Conservation (phyloP, 2,888 invertebrate species). For the Pinctada fucata region DNA sequence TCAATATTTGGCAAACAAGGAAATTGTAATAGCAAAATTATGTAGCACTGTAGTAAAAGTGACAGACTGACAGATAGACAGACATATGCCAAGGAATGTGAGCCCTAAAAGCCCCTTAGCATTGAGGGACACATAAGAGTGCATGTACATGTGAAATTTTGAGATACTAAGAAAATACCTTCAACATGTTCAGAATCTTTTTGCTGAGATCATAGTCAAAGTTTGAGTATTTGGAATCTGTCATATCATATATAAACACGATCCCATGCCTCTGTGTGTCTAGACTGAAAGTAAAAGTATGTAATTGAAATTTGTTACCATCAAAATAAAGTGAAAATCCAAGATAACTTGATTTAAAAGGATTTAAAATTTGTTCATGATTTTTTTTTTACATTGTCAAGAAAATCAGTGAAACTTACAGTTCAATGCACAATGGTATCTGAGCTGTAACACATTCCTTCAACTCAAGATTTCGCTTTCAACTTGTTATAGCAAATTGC, state of each 20-base stretch:
- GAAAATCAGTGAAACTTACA: neutral
- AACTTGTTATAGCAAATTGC: too few species aligned
- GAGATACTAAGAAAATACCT: constrained; percentile 81
- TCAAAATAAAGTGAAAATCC: neutral
- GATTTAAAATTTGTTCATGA: neutral
- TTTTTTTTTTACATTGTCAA: neutral
- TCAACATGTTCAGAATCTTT: constrained; percentile 95
- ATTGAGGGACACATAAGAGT: too few species aligned
- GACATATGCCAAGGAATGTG: too few species aligned
- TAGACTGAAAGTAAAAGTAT: constrained; percentile 78
- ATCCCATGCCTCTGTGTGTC: constrained; percentile 95
- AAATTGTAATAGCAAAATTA: too few species aligned
- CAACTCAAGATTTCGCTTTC: too few species aligned
- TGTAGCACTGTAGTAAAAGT: too few species aligned
- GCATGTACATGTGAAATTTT: too few species aligned
- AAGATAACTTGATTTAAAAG: neutral
- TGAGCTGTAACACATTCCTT: too few species aligned
- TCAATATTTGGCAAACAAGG: too few species aligned
- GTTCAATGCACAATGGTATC: too few species aligned
- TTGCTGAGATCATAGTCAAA: constrained; percentile 98
- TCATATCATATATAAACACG: constrained; percentile 99
- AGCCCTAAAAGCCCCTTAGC: too few species aligned
- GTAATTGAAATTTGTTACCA: neutral
- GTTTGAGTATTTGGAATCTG: constrained; percentile 96
- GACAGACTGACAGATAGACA: too few species aligned